These are phyloP conservation scores for Pampusana beccarii DNA, from an alignment of 2,113 vertebrate species.

Conservation along the genomic window DNA sequence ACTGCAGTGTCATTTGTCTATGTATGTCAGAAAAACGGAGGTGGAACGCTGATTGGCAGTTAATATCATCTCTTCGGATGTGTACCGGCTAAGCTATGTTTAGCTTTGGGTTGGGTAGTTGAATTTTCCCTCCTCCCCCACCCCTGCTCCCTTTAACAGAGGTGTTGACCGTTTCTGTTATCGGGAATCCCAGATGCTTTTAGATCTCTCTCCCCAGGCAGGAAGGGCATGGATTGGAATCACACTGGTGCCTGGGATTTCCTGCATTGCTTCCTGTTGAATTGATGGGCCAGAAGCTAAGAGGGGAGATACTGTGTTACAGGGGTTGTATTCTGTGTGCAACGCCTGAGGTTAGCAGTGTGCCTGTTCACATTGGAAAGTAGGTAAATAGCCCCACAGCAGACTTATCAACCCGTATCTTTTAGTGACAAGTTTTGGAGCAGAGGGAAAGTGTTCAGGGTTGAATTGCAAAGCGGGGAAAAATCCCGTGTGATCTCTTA, in stretches of 20 bases:
- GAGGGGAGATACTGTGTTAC: not conserved
- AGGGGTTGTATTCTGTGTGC: not conserved
- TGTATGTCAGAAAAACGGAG: rapidly evolving
- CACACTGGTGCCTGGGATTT: conserved; percentile 50
- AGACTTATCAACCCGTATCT: not conserved
- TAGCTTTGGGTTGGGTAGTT: not conserved
- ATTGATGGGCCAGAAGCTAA: not conserved
- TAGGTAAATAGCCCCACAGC: not conserved
- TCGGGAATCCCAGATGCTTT: not conserved
- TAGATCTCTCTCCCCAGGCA: conserved; percentile 31
- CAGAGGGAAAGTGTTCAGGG: not conserved
- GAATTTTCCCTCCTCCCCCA: not conserved
- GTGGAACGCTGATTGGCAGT: not conserved
- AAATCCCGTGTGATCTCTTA: rapidly evolving
- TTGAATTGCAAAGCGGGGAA: not conserved
- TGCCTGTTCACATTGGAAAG: not conserved
- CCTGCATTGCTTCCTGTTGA: conserved; percentile 68
- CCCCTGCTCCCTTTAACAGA: not conserved
- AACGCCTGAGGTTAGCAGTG: rapidly evolving
- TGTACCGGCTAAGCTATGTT: not conserved
- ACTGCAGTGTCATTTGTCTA: not conserved
- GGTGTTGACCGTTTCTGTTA: conserved; percentile 42
- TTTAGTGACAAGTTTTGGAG: not conserved
- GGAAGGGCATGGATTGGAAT: conserved; percentile 62
- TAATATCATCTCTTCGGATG: not conserved